Percentiles rank a stretch among this genome's conserved stretches.
Conservation (phyloP, 2,888 invertebrate genomes). For the Nomada goodeniana region DNA sequence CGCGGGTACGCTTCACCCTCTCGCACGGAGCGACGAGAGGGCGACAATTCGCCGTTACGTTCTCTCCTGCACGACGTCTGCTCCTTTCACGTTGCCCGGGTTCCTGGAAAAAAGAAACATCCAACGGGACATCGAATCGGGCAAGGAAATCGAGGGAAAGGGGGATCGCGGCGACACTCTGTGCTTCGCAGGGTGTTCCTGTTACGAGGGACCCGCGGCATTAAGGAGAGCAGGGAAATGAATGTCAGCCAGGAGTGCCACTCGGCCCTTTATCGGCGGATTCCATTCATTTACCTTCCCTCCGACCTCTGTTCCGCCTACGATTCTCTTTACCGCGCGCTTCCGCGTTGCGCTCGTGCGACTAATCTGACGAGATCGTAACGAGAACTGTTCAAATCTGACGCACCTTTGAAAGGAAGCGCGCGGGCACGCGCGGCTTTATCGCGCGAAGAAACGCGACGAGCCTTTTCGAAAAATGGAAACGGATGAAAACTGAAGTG, state of each 20-base stretch:
- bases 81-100: constrained; percentile 52
- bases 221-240: constrained; percentile 55
- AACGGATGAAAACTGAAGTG: too few species aligned
- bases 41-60: constrained; percentile 60
- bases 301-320: background rate
- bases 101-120: constrained; percentile 21
- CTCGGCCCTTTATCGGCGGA: constrained; percentile 55
- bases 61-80: constrained; percentile 40
- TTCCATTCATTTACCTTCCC: constrained; percentile 56
- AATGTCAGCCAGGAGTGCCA: constrained; percentile 62
- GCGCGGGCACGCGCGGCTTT: too few species aligned
- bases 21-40: constrained; percentile 42
- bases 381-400: too few species aligned
- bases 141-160: constrained; percentile 1
- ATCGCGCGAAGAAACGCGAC: too few species aligned
- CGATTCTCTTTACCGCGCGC: constrained; percentile 43
- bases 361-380: background rate
- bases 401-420: too few species aligned
- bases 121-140: background rate
- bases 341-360: constrained; percentile 21
- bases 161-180: constrained; percentile 9
- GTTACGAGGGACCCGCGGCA: constrained; percentile 21
- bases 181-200: constrained; percentile 49
- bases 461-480: too few species aligned
- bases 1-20: constrained; percentile 32